Conservation (phyloP, 2,888 invertebrate species). For the Linhomoeus sp. region DNA sequence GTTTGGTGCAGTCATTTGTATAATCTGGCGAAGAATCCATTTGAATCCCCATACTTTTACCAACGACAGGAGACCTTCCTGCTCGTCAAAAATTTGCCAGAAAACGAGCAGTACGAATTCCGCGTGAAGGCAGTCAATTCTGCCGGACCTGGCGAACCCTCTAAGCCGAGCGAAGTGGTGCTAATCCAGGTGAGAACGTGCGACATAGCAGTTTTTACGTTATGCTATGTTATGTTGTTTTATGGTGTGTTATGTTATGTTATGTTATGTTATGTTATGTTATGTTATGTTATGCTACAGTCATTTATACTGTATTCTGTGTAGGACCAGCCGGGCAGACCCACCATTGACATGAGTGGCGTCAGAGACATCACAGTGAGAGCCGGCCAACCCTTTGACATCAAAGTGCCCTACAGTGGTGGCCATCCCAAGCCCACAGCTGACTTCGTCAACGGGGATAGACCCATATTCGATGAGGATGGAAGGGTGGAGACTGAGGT, state of each 20-base stretch:
- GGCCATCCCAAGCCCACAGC: constrained; percentile 79
- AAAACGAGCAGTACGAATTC: constrained; percentile 39
- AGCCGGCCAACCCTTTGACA: constrained; percentile 92
- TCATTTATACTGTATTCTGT: no score
- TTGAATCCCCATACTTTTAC: no score
- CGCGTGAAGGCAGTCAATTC: constrained; percentile 60
- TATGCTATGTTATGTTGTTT: no score
- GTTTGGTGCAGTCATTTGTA: no score
- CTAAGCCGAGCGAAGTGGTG: constrained; percentile 77
- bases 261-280: no score
- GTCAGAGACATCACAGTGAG: constrained; percentile 79
- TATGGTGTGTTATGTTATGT: no score
- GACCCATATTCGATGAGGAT: constrained; percentile 47
- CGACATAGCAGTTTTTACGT: no score
- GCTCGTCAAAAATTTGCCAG: constrained; percentile 28
- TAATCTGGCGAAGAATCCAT: no score
- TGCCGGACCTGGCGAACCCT: constrained; percentile 88
- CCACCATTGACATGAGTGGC: constrained; percentile 76
- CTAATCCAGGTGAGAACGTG: no score
- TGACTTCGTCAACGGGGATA: constrained; percentile 73
- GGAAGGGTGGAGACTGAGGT: constrained; percentile 22
- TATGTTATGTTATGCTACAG: no score
- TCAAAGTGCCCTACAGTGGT: constrained; percentile 82
- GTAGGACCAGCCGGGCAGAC: constrained; percentile 61
- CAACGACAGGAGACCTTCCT: neutral